Evolutionary conservation across 2,888 invertebrate genomes (phyloP).

Genomic region (Dolomedes plantarius): DNA sequence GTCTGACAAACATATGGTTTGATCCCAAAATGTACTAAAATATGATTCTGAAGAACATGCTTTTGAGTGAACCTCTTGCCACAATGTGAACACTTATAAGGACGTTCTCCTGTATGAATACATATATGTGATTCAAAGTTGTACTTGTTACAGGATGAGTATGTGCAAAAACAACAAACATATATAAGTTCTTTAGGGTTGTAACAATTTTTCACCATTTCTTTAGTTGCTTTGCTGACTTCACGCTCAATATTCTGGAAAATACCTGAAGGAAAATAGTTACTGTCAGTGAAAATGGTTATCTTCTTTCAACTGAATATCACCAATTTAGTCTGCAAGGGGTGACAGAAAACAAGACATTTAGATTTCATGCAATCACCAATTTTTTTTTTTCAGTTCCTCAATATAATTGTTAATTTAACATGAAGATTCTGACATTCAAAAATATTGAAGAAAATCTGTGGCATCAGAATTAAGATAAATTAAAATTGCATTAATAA

Average conservation of each 20-base stretch:
- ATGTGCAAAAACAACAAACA: constrained; percentile 22
- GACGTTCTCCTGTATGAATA: constrained; percentile 42
- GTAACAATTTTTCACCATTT: constrained; percentile 2
- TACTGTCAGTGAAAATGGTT: too few relatives aligned
- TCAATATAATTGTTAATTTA: too few relatives aligned
- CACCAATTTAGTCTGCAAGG: too few relatives aligned
- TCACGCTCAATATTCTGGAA: not conserved
- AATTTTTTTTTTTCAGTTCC: too few relatives aligned
- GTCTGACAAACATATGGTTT: not conserved
- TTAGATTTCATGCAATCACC: too few relatives aligned
- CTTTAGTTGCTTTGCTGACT: not conserved
- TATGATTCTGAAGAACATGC: constrained; percentile 22
- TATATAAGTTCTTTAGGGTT: not conserved
- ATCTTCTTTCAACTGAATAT: too few relatives aligned
- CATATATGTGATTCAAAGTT: constrained; percentile 28
- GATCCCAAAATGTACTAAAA: not conserved
- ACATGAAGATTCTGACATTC: too few relatives aligned
- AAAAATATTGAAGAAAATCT: too few relatives aligned
- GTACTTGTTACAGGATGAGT: not conserved
- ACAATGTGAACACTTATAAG: constrained; percentile 38
- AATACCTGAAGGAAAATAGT: not conserved
- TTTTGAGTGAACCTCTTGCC: constrained; percentile 22
- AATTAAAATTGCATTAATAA: too few relatives aligned
- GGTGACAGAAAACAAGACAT: too few relatives aligned
- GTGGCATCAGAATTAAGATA: too few relatives aligned